Conservation (phyloP, 2,888 invertebrate genomes). For the Ashinkailepas kermadecensis region DNA sequence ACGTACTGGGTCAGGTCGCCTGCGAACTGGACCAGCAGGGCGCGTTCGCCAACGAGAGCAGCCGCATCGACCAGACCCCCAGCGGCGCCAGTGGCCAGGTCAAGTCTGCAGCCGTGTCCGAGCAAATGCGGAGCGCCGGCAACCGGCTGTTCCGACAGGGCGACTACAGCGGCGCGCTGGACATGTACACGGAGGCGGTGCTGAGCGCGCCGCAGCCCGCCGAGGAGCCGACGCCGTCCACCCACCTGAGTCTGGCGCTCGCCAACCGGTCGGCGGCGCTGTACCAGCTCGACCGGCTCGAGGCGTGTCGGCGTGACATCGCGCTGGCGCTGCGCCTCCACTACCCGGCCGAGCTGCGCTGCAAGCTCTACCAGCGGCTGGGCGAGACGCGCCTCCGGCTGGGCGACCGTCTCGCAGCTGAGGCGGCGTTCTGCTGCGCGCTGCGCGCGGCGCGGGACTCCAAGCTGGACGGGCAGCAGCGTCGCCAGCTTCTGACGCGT, state of each 20-base stretch:
- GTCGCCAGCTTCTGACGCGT: neutral
- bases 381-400: neutral
- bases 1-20: neutral
- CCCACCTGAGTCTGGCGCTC: neutral
- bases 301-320: neutral
- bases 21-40: neutral
- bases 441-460: constrained; percentile 1
- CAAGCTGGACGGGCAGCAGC: constrained; percentile 16
- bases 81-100: neutral
- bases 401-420: neutral
- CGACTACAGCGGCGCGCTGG: neutral
- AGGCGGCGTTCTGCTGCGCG: neutral
- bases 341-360: neutral
- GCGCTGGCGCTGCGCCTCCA: neutral
- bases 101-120: neutral
- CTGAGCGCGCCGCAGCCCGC: neutral
- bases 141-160: neutral
- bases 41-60: too few species aligned
- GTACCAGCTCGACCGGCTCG: neutral
- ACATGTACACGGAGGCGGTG: neutral
- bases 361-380: neutral
- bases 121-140: neutral
- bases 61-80: too few species aligned
- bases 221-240: neutral
- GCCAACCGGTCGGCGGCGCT: constrained; percentile 1